A percentile compares a stretch with the other conserved stretches of the same genome.
phyloP scores from a whole-genome alignment of 2,797 vertebrate species.

The Peromyscus melanophrys region DNA sequence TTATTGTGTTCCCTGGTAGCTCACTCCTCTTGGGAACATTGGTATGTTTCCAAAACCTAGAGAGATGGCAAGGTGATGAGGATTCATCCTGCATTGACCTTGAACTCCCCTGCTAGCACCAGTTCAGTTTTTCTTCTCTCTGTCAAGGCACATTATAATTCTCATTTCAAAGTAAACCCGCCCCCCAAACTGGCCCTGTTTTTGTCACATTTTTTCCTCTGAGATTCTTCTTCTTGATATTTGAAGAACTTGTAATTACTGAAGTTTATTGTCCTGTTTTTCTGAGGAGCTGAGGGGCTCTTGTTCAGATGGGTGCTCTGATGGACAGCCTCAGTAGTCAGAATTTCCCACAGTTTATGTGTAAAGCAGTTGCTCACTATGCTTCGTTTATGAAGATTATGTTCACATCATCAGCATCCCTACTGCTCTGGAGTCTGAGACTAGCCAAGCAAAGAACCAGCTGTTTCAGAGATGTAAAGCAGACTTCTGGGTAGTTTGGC shows the following conservation, averaged over 20 bases:
- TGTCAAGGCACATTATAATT: background rate
- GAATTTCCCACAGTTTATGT: background rate
- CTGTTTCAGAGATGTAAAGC: background rate
- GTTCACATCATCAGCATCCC: background rate
- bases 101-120: background rate
- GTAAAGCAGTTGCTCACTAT: background rate
- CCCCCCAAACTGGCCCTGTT: background rate
- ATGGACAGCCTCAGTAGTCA: background rate
- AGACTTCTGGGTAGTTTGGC: background rate
- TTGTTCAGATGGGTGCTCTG: background rate
- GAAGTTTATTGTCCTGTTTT: background rate
- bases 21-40: background rate
- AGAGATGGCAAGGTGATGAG: background rate
- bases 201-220: background rate
- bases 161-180: background rate
- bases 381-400: background rate
- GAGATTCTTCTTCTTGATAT: background rate
- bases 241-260: conserved; percentile 24
- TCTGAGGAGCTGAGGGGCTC: background rate
- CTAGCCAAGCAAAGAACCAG: conserved; percentile 12
- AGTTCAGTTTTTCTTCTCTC: background rate
- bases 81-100: background rate
- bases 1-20: background rate
- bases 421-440: background rate
- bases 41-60: background rate